These are phyloP conservation scores for Mohoua ochrocephala DNA, from an alignment of 2,113 vertebrate species.

Conservation along the genomic window DNA sequence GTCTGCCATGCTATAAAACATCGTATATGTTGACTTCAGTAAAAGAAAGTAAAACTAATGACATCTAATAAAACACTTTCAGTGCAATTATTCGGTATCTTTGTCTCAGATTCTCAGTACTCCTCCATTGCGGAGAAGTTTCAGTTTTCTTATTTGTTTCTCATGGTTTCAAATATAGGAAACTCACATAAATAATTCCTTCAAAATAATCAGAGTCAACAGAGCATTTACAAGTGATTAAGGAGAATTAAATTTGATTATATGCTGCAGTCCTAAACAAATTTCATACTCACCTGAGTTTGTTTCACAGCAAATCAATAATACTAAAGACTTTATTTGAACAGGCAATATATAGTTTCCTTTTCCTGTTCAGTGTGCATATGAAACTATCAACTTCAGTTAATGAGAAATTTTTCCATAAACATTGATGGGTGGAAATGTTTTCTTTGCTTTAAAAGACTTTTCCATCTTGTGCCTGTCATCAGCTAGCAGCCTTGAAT, in stretches of 20 bases:
- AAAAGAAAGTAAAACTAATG: not conserved
- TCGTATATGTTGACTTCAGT: not conserved
- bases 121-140: not conserved
- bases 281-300: slow-evolving; percentile 61
- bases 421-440: not conserved
- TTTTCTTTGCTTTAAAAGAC: not conserved
- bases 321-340: slow-evolving; percentile 35
- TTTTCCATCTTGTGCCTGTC: not conserved
- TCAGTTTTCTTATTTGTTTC: not conserved
- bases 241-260: slow-evolving; percentile 34
- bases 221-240: slow-evolving; percentile 50
- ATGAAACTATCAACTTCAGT: not conserved
- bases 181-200: slow-evolving; percentile 20
- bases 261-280: slow-evolving; percentile 8
- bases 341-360: slow-evolving; percentile 1
- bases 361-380: not conserved
- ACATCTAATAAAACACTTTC: not conserved
- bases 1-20: not conserved
- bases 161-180: not conserved
- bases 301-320: slow-evolving; percentile 52
- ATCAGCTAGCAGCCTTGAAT: not conserved
- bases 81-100: not conserved
- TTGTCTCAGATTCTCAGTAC: not conserved
- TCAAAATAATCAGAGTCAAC: slow-evolving; percentile 36
- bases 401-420: slow-evolving; percentile 9